Conservation (phyloP, 1,140 invertebrate species). For the Drosophila hydei region DNA sequence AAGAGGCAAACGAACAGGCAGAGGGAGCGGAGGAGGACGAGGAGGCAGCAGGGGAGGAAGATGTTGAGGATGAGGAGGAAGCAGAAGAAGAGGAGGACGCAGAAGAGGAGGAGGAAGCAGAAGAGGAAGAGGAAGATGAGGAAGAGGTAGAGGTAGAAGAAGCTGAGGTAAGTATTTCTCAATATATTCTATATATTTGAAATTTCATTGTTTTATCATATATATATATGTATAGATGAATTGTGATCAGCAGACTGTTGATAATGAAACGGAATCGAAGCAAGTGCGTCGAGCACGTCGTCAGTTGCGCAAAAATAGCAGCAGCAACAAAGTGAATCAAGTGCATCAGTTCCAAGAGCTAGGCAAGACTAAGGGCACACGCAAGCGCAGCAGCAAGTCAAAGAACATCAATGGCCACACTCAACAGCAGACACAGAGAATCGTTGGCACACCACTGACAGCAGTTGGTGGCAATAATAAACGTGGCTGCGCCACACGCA, state of each 20-base stretch:
- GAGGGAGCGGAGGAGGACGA: conserved; percentile 11
- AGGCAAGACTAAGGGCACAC: conserved; percentile 17
- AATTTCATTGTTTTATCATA: not conserved
- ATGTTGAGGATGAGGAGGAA: conserved; percentile 18
- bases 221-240: conserved; percentile 4
- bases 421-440: conserved; percentile 24
- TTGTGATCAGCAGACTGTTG: conserved; percentile 19
- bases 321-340: conserved; percentile 41
- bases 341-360: conserved; percentile 9
- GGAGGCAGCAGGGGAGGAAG: conserved; percentile 26
- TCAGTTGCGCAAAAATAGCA: conserved; percentile 12
- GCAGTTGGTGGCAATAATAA: conserved; percentile 66
- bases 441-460: conserved; percentile 49
- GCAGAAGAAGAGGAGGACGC: conserved; percentile 29
- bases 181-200: not conserved
- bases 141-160: conserved; percentile 8
- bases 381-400: conserved; percentile 19
- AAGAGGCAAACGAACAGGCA: conserved; percentile 22
- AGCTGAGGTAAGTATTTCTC: conserved; percentile 24
- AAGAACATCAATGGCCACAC: conserved; percentile 11
- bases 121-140: conserved; percentile 1
- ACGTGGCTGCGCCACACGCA: conserved; percentile 72
- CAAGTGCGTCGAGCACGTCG: conserved; percentile 11
- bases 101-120: conserved; percentile 12
- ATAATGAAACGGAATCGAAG: conserved; percentile 26